These are phyloP conservation scores for Ecliptopera silaceata DNA, from an alignment of 2,888 invertebrate genomes.

Conservation along the genomic window DNA sequence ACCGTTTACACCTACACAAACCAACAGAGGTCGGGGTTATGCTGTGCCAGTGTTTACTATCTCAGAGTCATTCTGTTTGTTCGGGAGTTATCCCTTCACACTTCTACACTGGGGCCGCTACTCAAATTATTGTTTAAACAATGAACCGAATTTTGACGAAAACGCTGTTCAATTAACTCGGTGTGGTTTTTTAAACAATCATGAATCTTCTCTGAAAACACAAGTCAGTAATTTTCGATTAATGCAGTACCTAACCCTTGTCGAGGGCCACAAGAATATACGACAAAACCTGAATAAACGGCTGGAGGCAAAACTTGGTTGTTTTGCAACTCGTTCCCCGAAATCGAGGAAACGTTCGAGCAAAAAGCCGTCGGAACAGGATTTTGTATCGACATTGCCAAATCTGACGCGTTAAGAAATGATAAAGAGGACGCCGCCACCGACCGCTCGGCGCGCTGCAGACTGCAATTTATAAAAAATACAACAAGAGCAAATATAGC, in stretches of 20 bases:
- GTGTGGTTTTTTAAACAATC: constrained; percentile 37
- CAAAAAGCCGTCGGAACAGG: constrained; percentile 79
- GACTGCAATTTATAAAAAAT: constrained; percentile 42
- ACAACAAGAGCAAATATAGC: constrained; percentile 52
- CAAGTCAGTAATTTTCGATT: constrained; percentile 54
- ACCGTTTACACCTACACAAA: constrained; percentile 69
- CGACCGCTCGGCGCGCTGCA: constrained; percentile 49
- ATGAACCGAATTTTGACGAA: constrained; percentile 55
- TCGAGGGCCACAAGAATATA: constrained; percentile 75
- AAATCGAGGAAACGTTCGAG: constrained; percentile 76
- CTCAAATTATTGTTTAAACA: constrained; percentile 73
- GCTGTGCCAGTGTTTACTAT: constrained; percentile 61
- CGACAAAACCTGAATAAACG: constrained; percentile 78
- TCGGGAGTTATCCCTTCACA: constrained; percentile 79
- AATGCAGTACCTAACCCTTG: constrained; percentile 64
- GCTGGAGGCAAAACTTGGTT: constrained; percentile 73
- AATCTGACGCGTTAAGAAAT: constrained; percentile 81
- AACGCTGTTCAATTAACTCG: constrained; percentile 50
- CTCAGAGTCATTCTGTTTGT: constrained; percentile 71
- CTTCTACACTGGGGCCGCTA: constrained; percentile 62
- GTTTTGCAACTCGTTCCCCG: constrained; percentile 76
- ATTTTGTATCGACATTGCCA: constrained; percentile 78
- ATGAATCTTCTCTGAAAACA: constrained; percentile 29
- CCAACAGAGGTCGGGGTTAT: constrained; percentile 44
- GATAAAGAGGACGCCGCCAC: constrained; percentile 76